Evolutionary conservation across 2,797 vertebrate species (phyloP).

Genomic region (Sciaenops ocellatus): DNA sequence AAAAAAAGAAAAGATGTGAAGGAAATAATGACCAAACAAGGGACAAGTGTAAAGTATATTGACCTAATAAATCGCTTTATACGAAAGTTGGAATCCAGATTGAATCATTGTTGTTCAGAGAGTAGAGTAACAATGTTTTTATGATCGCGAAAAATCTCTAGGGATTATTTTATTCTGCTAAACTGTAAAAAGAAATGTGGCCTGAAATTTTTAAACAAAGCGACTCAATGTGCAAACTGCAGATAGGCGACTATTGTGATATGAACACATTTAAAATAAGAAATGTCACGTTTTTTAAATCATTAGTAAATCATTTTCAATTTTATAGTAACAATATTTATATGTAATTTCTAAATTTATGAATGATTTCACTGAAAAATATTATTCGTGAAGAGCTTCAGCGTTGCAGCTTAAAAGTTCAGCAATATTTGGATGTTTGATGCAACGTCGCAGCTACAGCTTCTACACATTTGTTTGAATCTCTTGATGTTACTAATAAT

Average conservation of each 20-base stretch:
- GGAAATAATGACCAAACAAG: constrained; percentile 83
- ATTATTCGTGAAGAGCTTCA: not conserved
- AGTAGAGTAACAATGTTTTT: constrained; percentile 1
- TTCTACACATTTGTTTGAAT: constrained; percentile 17
- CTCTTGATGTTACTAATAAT: constrained; percentile 1
- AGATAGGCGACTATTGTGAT: not conserved
- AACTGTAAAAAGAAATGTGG: constrained; percentile 26
- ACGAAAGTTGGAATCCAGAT: constrained; percentile 73
- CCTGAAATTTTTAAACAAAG: constrained; percentile 4
- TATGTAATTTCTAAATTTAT: not conserved
- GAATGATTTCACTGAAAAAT: not conserved
- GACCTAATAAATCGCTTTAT: constrained; percentile 86
- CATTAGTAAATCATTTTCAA: not conserved
- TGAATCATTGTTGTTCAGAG: constrained; percentile 70
- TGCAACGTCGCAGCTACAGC: not conserved
- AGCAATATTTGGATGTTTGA: no score
- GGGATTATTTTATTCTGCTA: constrained; percentile 4
- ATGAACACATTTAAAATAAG: not conserved
- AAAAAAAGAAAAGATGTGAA: constrained; percentile 74
- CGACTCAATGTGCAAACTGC: not conserved
- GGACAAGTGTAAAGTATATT: constrained; percentile 83
- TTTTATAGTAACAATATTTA: not conserved
- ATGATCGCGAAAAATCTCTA: not conserved
- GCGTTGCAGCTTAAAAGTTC: not conserved
- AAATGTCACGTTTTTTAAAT: not conserved